A percentile compares a stretch with the other conserved stretches of the same genome.
Evolutionary conservation across 1,140 invertebrate genomes (phyloP).

Genomic region (Procambarus clarkii): DNA sequence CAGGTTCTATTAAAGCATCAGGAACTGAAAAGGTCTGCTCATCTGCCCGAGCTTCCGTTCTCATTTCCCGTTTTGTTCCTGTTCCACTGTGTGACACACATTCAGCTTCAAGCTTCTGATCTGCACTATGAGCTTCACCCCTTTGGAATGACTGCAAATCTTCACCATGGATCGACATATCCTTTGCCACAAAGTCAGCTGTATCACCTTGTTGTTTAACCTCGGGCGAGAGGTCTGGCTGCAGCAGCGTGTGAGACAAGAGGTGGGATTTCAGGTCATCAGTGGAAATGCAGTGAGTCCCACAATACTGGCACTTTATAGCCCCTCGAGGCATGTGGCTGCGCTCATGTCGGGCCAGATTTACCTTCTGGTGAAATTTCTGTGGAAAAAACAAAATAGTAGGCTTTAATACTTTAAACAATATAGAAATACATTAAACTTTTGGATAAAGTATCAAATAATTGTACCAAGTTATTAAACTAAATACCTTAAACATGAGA

Average conservation of each 20-base stretch:
- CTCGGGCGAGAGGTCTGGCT: slow-evolving; percentile 25
- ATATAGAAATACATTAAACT: not conserved
- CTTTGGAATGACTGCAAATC: not conserved
- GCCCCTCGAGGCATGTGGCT: slow-evolving; percentile 57
- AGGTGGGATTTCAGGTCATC: slow-evolving; percentile 56
- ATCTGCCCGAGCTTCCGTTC: not conserved
- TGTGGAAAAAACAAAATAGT: not conserved
- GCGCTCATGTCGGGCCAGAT: slow-evolving; percentile 42
- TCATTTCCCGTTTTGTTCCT: slow-evolving; percentile 25
- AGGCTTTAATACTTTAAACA: too few species aligned
- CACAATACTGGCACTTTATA: slow-evolving; percentile 57
- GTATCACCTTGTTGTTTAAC: slow-evolving; percentile 4
- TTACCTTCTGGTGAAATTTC: slow-evolving; percentile 66
- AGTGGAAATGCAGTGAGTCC: slow-evolving; percentile 43
- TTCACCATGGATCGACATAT: not conserved
- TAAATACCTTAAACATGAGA: too few species aligned
- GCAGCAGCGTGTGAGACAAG: slow-evolving; percentile 52
- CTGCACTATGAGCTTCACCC: not conserved
- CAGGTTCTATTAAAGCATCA: not conserved
- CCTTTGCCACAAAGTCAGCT: not conserved
- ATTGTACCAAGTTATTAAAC: not conserved
- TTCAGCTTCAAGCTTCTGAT: not conserved
- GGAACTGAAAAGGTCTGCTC: not conserved
- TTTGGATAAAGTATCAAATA: not conserved
- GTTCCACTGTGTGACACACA: not conserved